Base-by-base conservation (phyloP, 2,113 vertebrate species). In the Halcyon malimbica region DNA sequence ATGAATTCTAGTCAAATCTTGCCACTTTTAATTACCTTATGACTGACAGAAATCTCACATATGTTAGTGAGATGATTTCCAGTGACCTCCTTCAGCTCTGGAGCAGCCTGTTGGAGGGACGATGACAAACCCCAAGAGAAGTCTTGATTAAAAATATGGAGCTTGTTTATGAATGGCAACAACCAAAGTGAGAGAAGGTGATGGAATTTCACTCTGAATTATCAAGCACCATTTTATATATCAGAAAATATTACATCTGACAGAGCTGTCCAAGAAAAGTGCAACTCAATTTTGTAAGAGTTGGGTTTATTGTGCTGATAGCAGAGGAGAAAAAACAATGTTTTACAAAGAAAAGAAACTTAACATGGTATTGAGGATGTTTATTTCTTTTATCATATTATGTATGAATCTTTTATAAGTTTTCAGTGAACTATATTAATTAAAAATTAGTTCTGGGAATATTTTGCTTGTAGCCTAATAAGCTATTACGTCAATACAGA, bases 401-500 rank as follows among this genome's bases (percentile, higher is more conserved):
- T 95, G 23, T 93, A 97, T 97, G 94, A 97, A 97, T 97, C 91
- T 97, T 97, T 97, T 96, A 97, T 97, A 96, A 96, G 95, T 96
- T 95, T 96, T 96, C 96, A 96, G 95, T 97, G 96, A 97, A 95
- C 95, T 95, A 90, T 95, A 97, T 97, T 97, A 97, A 97, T 97
- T 97, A 97, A 97, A 97, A 97, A 97, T 97, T 96, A 97, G 96
- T 97, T 97, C 89, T 96, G 97, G 97, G 96, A 97, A 98, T 97
- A 97, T 97, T 96, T 97, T 97, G 96, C 96, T 95, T 94, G 95
- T 96, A 94, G 95, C 95, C 93, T 97, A 96, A 97, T 97, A 96
- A 97, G 92, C 94, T 97, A 93, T 97, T 97, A 95, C 96, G 94
- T 97, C 96, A 97, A 96, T 97, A 97, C 93, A 96, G 92, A 97